Conservation (phyloP, 1,140 invertebrate genomes). For the Leguminivora glycinivorella region DNA sequence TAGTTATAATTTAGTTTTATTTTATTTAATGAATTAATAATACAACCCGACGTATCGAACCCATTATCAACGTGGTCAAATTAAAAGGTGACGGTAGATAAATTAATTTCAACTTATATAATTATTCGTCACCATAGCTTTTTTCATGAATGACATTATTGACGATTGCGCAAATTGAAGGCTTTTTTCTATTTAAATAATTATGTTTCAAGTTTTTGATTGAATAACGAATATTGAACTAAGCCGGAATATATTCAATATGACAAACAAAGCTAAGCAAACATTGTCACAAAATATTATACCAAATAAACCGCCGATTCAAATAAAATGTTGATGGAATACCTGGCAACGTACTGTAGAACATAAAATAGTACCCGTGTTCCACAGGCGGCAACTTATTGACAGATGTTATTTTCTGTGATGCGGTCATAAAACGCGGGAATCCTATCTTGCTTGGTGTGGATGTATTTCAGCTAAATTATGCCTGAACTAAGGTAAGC, state of each 20-base stretch:
- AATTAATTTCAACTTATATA: too few species aligned
- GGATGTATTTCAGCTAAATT: constrained; percentile 55
- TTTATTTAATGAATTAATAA: too few species aligned
- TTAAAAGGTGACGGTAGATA: too few species aligned
- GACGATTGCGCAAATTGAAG: too few species aligned
- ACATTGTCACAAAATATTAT: constrained; percentile 21
- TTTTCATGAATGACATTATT: too few species aligned
- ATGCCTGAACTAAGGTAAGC: constrained; percentile 31
- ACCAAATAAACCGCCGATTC: constrained; percentile 36
- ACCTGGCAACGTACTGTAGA: constrained; percentile 41
- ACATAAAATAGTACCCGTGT: constrained; percentile 53
- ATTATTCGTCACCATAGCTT: too few species aligned
- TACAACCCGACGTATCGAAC: too few species aligned
- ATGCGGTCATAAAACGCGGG: constrained; percentile 58
- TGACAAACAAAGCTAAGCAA: neutral
- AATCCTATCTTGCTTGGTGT: constrained; percentile 53
- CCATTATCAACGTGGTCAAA: too few species aligned
- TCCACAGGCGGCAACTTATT: constrained; percentile 51
- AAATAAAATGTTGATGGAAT: constrained; percentile 60
- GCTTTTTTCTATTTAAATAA: too few species aligned
- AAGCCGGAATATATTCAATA: neutral
- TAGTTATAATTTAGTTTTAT: too few species aligned
- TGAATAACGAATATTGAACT: too few species aligned
- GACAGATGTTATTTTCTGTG: constrained; percentile 60
- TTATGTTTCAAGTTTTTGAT: too few species aligned